These are phyloP conservation scores for Metallyticus violacea DNA, from an alignment of 2,888 invertebrate species.

Conservation along the genomic window DNA sequence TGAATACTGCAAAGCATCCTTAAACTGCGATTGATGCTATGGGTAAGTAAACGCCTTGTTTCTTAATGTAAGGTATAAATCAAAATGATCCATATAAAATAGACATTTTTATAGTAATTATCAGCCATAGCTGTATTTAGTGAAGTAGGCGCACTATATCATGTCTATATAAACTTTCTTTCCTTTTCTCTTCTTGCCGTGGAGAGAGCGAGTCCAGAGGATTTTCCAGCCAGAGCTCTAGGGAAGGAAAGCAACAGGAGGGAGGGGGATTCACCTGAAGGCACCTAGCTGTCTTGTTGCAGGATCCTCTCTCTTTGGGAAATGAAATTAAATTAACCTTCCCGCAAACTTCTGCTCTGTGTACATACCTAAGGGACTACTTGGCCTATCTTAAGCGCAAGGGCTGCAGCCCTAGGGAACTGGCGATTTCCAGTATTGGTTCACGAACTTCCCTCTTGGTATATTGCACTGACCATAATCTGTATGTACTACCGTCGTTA, in stretches of 20 bases:
- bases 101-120: too few species aligned
- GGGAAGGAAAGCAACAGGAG: too few species aligned
- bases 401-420: background rate
- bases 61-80: too few species aligned
- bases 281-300: background rate
- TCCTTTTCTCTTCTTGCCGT: background rate
- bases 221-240: background rate
- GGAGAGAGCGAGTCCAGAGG: background rate
- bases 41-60: too few species aligned
- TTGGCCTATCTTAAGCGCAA: background rate
- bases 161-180: background rate
- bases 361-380: background rate
- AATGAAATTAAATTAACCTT: background rate
- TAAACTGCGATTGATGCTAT: too few species aligned
- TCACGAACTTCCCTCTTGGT: background rate
- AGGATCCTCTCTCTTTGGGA: background rate
- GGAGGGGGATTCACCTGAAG: background rate
- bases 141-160: too few species aligned
- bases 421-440: background rate
- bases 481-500: too few species aligned
- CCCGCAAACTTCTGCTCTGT: background rate
- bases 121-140: too few species aligned
- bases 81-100: too few species aligned
- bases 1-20: too few species aligned
- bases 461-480: background rate